A percentile compares a stretch with the other conserved stretches of the same genome.
Evolutionary conservation across 2,797 vertebrate species (phyloP).

Genomic region (Xiphorhynchus erythropygius): DNA sequence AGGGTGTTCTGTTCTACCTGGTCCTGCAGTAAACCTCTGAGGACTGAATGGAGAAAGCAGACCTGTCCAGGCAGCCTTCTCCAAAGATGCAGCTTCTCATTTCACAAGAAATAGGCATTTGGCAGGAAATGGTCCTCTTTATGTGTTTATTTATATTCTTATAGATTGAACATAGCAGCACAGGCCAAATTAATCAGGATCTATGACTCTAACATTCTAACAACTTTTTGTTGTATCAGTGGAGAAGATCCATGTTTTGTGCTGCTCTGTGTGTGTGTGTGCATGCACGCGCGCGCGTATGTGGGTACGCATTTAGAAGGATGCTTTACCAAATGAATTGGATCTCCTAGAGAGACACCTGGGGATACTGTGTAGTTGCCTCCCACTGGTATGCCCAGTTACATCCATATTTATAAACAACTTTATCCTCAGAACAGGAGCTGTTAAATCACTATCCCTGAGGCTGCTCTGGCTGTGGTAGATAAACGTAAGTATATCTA

Average conservation of each 20-base stretch:
- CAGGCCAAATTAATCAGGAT: neutral
- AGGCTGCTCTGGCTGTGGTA: slow-evolving; percentile 68
- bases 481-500: slow-evolving; percentile 64
- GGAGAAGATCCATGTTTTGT: neutral
- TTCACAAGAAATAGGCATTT: neutral
- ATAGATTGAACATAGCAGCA: neutral
- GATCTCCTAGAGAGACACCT: slow-evolving; percentile 47
- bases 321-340: slow-evolving; percentile 67
- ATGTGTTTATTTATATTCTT: neutral
- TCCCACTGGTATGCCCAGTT: slow-evolving; percentile 46
- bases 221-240: neutral
- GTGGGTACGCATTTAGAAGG: slow-evolving; percentile 6
- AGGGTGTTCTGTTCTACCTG: neutral
- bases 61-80: neutral
- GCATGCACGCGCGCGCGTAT: neutral
- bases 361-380: slow-evolving; percentile 43
- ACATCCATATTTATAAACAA: slow-evolving; percentile 79
- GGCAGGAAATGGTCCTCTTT: neutral
- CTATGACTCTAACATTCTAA: neutral
- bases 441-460: slow-evolving; percentile 63
- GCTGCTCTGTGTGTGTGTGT: neutral
- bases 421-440: slow-evolving; percentile 62
- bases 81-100: neutral
- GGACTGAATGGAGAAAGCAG: neutral
- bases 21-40: neutral